Conservation (phyloP, 2,888 invertebrate species). For the Polylopha cassiicola region DNA sequence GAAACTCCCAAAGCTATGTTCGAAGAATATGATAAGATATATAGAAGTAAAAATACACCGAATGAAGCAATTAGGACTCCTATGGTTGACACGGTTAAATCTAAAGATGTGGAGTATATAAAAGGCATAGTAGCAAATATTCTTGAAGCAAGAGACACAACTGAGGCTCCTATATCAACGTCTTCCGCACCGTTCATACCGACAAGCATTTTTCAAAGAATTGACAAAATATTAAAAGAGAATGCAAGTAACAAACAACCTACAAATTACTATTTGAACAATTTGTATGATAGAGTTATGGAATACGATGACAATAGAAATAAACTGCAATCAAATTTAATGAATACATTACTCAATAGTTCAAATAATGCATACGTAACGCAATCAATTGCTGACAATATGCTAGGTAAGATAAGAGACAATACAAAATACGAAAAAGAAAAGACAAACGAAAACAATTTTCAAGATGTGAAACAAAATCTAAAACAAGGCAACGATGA, state of each 20-base stretch:
- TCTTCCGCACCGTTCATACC: not conserved
- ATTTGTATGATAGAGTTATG: not conserved
- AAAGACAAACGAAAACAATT: not conserved
- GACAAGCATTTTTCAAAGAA: not conserved
- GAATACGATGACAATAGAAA: not conserved
- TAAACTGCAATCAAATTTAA: not conserved
- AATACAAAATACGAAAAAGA: not conserved
- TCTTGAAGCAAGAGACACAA: constrained; percentile 27
- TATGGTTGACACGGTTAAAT: constrained; percentile 6
- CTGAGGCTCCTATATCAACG: not conserved
- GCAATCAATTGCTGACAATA: too few species aligned
- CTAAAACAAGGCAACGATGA: not conserved
- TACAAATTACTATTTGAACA: constrained; percentile 4
- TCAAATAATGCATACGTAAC: too few species aligned
- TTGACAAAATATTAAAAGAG: not conserved
- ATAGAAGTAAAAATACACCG: too few species aligned
- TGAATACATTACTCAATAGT: too few species aligned
- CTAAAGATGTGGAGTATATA: constrained; percentile 33
- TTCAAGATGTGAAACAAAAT: not conserved
- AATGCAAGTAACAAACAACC: not conserved
- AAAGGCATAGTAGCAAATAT: constrained; percentile 34
- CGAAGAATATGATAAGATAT: too few species aligned
- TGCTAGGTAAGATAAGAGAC: too few species aligned
- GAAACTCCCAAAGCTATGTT: too few species aligned
- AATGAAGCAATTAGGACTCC: constrained; percentile 6